Base-by-base conservation (phyloP, 1,140 invertebrate species). In the Pogonomyrmex barbatus region DNA sequence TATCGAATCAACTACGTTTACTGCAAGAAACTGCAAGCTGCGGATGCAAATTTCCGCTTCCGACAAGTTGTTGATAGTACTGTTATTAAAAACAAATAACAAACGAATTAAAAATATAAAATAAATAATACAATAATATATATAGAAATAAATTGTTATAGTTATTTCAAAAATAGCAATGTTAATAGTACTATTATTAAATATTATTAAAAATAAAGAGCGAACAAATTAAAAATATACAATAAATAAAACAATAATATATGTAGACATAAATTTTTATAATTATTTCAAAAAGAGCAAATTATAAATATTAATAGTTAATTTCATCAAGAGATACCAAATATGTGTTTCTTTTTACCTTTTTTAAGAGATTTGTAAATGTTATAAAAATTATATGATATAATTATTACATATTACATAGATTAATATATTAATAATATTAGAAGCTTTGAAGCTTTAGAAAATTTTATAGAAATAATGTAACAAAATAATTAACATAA, bases 1-100 rank as follows among this genome's bases (percentile, higher is more conserved):
- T 47, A 36, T 68, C 39, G 67, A 50, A 39, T 36, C 67, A 52
- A 30, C 42, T 47, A 8, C 10, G 9, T 56, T 39, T 30, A 39
- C 39, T 39, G 54, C 9, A 75, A 75, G 63, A 77, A 70, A 42
- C 47, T 65, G 9, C 12, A 42, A 62, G 63, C n/a, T 65, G 33
- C 78, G 39, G 42, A 63, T 47, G 60, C 62, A 0, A 33, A 73
- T 42, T 67, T 86, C 70, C 79, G 42, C 60, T 86, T 86, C 24
- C 45, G 39, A 17, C 68, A 68, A 39, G 24, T 39, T 30, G 39
- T 60, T 24, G 17, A 67, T 4, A 50, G 2, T 17, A 24, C 24
- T 24, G 30, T 62, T 45, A 77, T 39, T 39, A 58, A 33, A 39
- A 33, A 71, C 58, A 36, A 30, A n/a, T n/a, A 65, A 4, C 5